Conservation (phyloP, 2,888 invertebrate species). For the Pseudococcus viburni region DNA sequence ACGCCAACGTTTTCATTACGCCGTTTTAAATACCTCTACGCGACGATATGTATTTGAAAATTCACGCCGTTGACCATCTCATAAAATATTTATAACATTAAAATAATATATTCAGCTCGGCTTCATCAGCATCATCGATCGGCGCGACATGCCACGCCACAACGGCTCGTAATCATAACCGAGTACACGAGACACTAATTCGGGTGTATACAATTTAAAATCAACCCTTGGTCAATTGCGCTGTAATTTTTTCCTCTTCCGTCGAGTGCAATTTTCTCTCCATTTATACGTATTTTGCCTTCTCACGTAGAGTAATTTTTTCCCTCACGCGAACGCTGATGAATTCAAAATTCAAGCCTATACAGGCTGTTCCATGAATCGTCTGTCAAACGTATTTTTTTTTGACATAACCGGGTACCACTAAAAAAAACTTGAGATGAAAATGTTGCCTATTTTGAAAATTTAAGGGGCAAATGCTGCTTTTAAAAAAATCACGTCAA, state of each 20-base stretch:
- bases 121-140: background rate
- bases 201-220: background rate
- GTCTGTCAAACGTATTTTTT: too few relatives aligned
- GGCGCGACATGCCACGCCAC: background rate
- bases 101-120: slow-evolving; percentile 38
- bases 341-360: background rate
- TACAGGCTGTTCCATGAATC: too few relatives aligned
- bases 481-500: too few relatives aligned
- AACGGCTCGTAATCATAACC: background rate
- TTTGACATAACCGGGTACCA: too few relatives aligned
- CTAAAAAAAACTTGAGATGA: too few relatives aligned
- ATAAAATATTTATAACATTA: slow-evolving; percentile 17
- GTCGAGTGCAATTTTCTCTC: background rate
- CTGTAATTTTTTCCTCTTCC: background rate
- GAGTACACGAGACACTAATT: background rate
- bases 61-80: slow-evolving; percentile 39
- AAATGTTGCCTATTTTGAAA: too few relatives aligned
- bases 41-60: slow-evolving; percentile 14
- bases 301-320: slow-evolving; percentile 1
- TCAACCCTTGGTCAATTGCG: background rate
- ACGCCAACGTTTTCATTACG: background rate
- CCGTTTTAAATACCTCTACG: slow-evolving; percentile 25
- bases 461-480: too few relatives aligned
- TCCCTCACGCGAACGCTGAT: background rate
- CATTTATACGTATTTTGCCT: background rate